These are phyloP conservation scores for Mobula birostris DNA, from an alignment of 2,113 vertebrate genomes.

Conservation along the genomic window DNA sequence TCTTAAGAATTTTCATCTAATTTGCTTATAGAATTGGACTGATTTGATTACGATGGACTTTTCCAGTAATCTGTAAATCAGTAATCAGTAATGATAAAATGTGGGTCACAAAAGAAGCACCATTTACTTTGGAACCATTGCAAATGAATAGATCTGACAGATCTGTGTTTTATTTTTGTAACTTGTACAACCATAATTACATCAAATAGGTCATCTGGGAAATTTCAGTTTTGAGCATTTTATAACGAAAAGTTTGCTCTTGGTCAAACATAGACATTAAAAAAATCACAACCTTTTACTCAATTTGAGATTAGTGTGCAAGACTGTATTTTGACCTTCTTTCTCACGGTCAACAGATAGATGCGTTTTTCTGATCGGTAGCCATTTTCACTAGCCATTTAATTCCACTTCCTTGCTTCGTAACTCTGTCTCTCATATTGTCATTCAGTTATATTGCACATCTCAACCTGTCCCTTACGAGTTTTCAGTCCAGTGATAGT, in stretches of 20 bases:
- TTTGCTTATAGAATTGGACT: not conserved
- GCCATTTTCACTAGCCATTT: not conserved
- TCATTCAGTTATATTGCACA: not conserved
- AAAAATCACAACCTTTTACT: not conserved
- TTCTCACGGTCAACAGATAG: not conserved
- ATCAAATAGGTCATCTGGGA: too few species aligned
- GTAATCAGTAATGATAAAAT: not conserved
- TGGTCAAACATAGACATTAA: too few species aligned
- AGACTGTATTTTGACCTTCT: not conserved
- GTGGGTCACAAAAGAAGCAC: not conserved
- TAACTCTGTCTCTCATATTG: not conserved
- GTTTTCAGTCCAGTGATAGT: not conserved
- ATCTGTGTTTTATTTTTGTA: not conserved
- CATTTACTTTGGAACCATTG: not conserved
- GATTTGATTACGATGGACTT: conserved; percentile 23
- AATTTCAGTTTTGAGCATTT: too few species aligned
- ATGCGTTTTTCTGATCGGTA: not conserved
- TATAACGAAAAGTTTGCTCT: too few species aligned
- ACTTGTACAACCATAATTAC: not conserved
- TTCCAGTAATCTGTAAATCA: not conserved
- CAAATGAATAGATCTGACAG: not conserved
- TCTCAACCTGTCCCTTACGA: not conserved
- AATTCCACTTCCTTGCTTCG: not conserved
- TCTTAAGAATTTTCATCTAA: not conserved
- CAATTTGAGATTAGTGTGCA: not conserved